Evolutionary conservation across 1,140 invertebrate genomes (phyloP), one percentile per base, ranked within the genome.

Genomic region (Halictus rubicundus): DNA sequence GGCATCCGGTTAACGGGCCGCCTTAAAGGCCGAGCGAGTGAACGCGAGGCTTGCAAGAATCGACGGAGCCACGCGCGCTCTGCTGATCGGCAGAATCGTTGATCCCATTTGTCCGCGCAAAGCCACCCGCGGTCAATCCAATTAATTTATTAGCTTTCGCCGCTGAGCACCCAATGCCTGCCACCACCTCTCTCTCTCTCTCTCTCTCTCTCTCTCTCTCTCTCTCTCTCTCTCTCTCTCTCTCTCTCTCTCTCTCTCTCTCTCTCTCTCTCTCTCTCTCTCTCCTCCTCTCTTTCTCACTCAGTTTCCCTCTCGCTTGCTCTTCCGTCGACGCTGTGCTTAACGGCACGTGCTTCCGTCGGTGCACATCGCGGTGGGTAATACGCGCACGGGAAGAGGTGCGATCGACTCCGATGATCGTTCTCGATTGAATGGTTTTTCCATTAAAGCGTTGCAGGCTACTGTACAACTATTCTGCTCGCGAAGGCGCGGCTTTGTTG

Each of bases 131-230:
- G 78, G 88, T 76, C 89, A 91, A 92, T 92, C 92, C 92, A 93
- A 93, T 92, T 92, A 92, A 92, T 93, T 92, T 92, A 93, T 93
- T 92, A 91, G 91, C 92, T 93, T 92, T 92, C 84, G 84, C 86
- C 85, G 84, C 82, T 81, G 70, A 63, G 72, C 66, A 59, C 46
- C 69, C 61, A n/a, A 23, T 49, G 57, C 75, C 5, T 23, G 8
- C 37, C 16, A 39, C 12, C 21, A 16, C 21, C 60, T 73, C 59
- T 6, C 59, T 7, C 37, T 19, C 54, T 9, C 68, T 10, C 21
- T 6, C n/a, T 23, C 54, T 25, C 42, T 2, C 21, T 9, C 68
- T 10, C 21, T 6, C n/a, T 23, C 54, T 25, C 42, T 2, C 60
- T 73, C 59, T 6, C 59, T 7, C 37, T 19, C 54, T 9, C 68